phyloP scores from a whole-genome alignment of 2,888 invertebrate genomes.

The Diloba caeruleocephala region DNA sequence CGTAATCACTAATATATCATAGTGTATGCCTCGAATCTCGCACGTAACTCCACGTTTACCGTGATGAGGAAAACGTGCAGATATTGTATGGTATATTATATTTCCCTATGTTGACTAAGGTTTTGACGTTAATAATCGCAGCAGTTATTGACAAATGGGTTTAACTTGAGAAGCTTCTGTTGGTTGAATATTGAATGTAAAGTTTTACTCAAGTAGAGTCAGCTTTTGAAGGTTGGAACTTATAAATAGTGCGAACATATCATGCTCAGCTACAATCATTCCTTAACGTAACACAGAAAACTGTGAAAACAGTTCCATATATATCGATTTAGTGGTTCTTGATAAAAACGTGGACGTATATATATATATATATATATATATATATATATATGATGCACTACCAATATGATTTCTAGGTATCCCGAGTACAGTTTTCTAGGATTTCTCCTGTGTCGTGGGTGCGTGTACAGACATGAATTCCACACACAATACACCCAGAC shows the following conservation, averaged over 20 bases:
- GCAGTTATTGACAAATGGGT: constrained; percentile 3
- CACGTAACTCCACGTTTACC: constrained; percentile 15
- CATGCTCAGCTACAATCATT: background rate
- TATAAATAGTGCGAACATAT: background rate
- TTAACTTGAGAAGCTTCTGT: background rate
- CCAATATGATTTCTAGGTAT: too few relatives aligned
- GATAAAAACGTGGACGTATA: constrained; percentile 1
- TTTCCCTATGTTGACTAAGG: constrained; percentile 2
- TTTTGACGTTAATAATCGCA: constrained; percentile 1
- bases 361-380: too few relatives aligned
- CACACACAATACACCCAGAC: too few relatives aligned
- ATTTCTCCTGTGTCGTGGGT: too few relatives aligned
- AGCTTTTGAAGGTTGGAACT: background rate
- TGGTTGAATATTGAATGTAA: background rate
- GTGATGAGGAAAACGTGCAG: constrained; percentile 33
- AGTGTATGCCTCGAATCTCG: constrained; percentile 10
- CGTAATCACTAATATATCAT: constrained; percentile 30
- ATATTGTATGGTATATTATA: constrained; percentile 8
- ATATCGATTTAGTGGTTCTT: background rate
- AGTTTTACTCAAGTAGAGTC: background rate
- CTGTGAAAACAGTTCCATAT: background rate
- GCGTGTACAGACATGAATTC: too few relatives aligned
- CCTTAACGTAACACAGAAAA: background rate
- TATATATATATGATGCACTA: too few relatives aligned
- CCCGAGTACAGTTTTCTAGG: too few relatives aligned